Evolutionary conservation across 2,797 vertebrate species (phyloP), one percentile per base, ranked within the genome.

Genomic region (Chanos chanos): DNA sequence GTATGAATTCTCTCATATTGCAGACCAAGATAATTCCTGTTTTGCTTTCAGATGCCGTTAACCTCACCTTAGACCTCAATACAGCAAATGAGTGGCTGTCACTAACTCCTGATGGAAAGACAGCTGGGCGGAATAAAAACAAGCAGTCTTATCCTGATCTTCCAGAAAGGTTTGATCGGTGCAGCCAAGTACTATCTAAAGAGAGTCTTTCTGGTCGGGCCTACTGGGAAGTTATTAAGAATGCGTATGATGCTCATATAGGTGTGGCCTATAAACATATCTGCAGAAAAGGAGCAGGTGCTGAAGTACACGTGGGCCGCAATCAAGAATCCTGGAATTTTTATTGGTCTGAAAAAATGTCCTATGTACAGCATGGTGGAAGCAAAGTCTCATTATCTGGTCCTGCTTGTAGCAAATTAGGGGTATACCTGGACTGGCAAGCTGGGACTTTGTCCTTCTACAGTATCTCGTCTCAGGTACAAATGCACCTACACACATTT

Each of bases 401-500:
- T 1, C 5, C 27, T 13, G 3, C 16, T 1, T 1, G 39, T 2
- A 10, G 12, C 5, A 30, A 21, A 4, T 4, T 50, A 1, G 34
- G 57, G 1, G 27, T 61, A 24, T 50, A 61, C 4, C 15, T 61
- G n/a, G 34, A 61, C 16, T 48, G 25, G 16, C 24, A 19, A 3
- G 34, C 57, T 7, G 12, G 57, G 21, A 36, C 57, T 19, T 22
- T 61, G 27, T 37, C 30, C 45, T 61, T 61, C 36, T 61, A 61
- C 15, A 50, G 3, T 7, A 40, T 40, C 18, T 18, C 7, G 7
- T 19, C 50, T 45, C 49, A 27, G 5, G 33, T 45, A 13, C 24
- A 13, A 22, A 5, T 12, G 21, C 22, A 39, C 33, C 49, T 61
- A 34, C 9, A 50, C 16, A 9, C 25, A 5, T 61, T 50, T 30